Percentiles rank a stretch among this genome's conserved stretches.
Evolutionary conservation across 2,797 vertebrate genomes (phyloP).

Genomic region (Percopsis omiscomaycus): DNA sequence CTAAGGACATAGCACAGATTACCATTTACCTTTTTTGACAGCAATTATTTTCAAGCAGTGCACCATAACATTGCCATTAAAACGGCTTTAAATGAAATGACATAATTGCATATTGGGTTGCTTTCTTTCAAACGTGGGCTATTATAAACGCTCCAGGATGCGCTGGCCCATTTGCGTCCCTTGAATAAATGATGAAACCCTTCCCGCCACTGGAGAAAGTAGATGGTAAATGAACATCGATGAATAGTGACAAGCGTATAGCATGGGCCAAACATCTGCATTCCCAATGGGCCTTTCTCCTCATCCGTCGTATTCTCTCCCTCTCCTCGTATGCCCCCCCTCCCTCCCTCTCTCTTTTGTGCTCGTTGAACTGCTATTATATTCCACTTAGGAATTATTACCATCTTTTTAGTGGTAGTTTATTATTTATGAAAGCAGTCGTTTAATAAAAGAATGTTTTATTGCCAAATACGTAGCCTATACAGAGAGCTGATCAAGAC

Average conservation of each 20-base stretch:
- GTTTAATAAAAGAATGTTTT: constrained; percentile 11
- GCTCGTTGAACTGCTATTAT: not conserved
- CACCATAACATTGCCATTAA: constrained; percentile 66
- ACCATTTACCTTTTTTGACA: constrained; percentile 55
- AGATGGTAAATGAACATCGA: constrained; percentile 44
- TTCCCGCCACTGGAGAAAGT: constrained; percentile 38
- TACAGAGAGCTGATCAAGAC: constrained; percentile 12
- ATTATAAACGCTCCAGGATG: constrained; percentile 23
- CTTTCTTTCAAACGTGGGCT: constrained; percentile 10
- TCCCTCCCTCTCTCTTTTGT: not conserved
- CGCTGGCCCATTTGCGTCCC: constrained; percentile 29
- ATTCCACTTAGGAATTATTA: constrained; percentile 33
- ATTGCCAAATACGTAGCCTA: constrained; percentile 4
- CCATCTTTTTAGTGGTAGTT: not conserved
- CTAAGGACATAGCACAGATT: constrained; percentile 24
- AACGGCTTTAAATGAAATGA: constrained; percentile 54
- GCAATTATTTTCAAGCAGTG: constrained; percentile 67
- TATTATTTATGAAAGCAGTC: constrained; percentile 28
- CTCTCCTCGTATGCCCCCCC: not conserved
- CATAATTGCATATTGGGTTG: constrained; percentile 41
- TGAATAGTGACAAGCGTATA: constrained; percentile 33
- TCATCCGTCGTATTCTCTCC: not conserved
- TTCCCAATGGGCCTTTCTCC: constrained; percentile 30
- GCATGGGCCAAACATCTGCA: constrained; percentile 48
- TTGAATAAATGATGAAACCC: constrained; percentile 53